Evolutionary conservation across 2,113 vertebrate species (phyloP).

Genomic region (Phyllopteryx taeniolatus): DNA sequence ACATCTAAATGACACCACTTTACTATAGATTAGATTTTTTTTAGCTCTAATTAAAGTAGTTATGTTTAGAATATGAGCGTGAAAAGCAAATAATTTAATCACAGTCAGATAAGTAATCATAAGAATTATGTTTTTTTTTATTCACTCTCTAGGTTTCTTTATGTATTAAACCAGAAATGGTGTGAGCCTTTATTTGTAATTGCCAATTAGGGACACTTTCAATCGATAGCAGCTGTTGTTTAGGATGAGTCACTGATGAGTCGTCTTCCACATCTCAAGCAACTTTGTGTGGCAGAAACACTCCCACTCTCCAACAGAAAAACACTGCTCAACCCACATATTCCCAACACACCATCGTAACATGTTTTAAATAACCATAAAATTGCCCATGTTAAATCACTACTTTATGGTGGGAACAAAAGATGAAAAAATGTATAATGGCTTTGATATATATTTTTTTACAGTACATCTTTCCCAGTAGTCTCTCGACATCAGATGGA

Average conservation of each 20-base stretch:
- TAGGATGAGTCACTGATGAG: neutral
- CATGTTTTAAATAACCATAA: neutral
- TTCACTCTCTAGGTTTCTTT: neutral
- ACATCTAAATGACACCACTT: neutral
- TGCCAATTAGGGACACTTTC: neutral
- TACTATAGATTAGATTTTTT: neutral
- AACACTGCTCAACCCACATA: neutral
- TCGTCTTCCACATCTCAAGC: neutral
- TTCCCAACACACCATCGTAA: constrained; percentile 1
- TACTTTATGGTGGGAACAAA: neutral
- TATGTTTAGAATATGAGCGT: neutral
- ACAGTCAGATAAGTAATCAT: neutral
- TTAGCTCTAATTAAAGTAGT: neutral
- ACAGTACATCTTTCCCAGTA: neutral
- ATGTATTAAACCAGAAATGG: neutral
- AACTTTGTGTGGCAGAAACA: neutral
- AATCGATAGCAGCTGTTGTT: neutral
- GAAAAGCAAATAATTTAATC: neutral
- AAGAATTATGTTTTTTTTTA: neutral
- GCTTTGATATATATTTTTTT: neutral
- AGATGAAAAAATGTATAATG: too few relatives aligned
- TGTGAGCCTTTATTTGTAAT: neutral
- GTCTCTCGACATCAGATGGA: neutral
- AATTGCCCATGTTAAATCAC: neutral
- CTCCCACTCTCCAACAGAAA: constrained; percentile 2